Conservation (phyloP, 2,113 vertebrate species). For the Merops nubicus region DNA sequence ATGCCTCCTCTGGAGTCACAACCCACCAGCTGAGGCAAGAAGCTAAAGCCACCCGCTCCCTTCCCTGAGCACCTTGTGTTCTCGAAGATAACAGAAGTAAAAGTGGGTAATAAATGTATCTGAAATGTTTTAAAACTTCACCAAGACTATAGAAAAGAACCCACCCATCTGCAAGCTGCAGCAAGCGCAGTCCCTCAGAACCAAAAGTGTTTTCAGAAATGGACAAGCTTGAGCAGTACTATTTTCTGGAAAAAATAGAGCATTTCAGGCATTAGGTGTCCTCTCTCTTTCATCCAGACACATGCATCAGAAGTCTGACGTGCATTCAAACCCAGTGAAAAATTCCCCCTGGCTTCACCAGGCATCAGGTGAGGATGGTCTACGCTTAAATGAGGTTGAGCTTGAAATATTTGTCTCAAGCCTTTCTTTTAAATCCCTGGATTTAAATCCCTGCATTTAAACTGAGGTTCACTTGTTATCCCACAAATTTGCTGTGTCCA, state of each 20-base stretch:
- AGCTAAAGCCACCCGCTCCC: not conserved
- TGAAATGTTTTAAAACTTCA: not conserved
- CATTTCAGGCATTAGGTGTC: not conserved
- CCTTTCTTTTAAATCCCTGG: not conserved
- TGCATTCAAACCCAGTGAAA: not conserved
- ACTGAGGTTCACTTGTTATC: not conserved
- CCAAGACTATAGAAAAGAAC: not conserved
- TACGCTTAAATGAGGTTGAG: not conserved
- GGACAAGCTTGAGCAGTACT: not conserved
- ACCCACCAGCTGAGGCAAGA: not conserved
- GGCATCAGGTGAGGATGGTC: not conserved
- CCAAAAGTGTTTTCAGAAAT: not conserved
- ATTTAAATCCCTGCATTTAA: not conserved
- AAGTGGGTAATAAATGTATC: not conserved
- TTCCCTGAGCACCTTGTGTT: not conserved
- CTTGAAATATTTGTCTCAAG: not conserved
- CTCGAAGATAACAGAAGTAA: not conserved
- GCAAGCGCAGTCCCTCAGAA: not conserved
- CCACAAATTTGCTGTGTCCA: not conserved
- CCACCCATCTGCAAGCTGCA: not conserved
- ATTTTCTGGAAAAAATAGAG: not conserved
- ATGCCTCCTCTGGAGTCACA: not conserved
- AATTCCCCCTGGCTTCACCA: not conserved
- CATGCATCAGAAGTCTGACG: not conserved
- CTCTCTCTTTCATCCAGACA: not conserved